Evolutionary conservation across 2,797 vertebrate species (phyloP), one percentile per base, ranked within the genome.

Genomic region (Helarctos malayanus): DNA sequence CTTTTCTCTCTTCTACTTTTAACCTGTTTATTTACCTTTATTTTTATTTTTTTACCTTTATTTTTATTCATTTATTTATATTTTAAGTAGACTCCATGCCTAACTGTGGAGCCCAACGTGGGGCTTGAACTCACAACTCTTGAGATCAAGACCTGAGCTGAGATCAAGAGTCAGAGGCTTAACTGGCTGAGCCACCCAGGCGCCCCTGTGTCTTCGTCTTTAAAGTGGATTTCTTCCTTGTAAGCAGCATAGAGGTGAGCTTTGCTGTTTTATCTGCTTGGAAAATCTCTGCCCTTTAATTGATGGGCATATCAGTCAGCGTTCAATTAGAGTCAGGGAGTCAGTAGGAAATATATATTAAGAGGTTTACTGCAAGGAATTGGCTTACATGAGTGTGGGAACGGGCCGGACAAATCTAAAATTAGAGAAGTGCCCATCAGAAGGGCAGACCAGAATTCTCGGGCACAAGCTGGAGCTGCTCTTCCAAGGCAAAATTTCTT

Each of bases 41-140:
- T 38, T 38, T 38, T 38, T 38, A 38, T 38, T 38, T 38, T 52
- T 90, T 95, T 83, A 75, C 69, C 25, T 81, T 91, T 63, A 92
- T 68, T 68, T 35, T 21, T 68, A 21, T 68, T 21, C 65, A 35
- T 35, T 68, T 68, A 38, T 35, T 68, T 35, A 35, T 21, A 57
- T 61, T 68, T 68, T 35, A 5, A 5, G 10, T 35, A 35, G n/a
- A 68, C n/a, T 68, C n/a, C 65, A 12, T 35, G n/a, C n/a, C 65
- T 68, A 68, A 35, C 18, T 11, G n/a, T 12, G n/a, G 10, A 68
- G 65, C 9, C 65, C 65, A 68, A 10, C 8, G 35, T 21, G 65
- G 9, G 18, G n/a, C 11, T 68, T 21, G 9, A 68, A 68, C n/a
- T 21, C 65, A 35, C 65, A 21, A 35, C 9, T 19, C 18, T 35